Base-by-base conservation (phyloP, 2,113 vertebrate species). In the Mandrillus leucophaeus region DNA sequence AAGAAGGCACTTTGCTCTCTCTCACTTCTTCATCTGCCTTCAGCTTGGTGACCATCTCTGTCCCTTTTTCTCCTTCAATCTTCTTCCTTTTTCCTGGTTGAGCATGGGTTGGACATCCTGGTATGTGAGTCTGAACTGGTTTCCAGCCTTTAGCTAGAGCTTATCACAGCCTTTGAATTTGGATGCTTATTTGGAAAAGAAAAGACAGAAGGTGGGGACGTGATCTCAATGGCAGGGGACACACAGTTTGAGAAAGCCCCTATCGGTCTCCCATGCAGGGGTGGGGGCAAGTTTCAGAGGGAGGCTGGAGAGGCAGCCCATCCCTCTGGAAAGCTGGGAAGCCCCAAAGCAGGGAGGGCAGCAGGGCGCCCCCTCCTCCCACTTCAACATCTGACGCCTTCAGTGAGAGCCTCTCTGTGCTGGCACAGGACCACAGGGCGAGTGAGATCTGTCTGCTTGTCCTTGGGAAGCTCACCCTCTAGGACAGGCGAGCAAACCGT, bases 1-100 rank as follows among this genome's bases (percentile, higher is more conserved):
- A 97, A 97, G 66, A 90, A 97, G 97, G 98, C 12, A 61, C 73
- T 75, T 40, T 40, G 88, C 72, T 72, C 30, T 38, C 78, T 32
- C 83, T 92, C 87, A 52, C 94, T 94, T 76, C 64, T 75, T 68
- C 66, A 0, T 32, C 85, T 40, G 23, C 81, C 57, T 87, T 43
- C 87, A 57, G 84, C 57, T 80, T 43, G 55, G 64, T 35, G 61
- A 52, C 22, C 16, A 23, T 78, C 16, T 59, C 38, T 70, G 22
- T 66, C 22, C 25, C 66, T 75, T 80, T 79, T 4, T 13, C 40
- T 68, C 80, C 73, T 68, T 76, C 75, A 68, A 8, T 38, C 40
- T 40, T 38, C 17, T 90, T 59, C 18, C 68, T 90, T 70, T 79
- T 45, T 17, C 43, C 70, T 17, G 70, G 76, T 35, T 20, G 78